Percentiles rank a stretch among this genome's conserved stretches.
Conservation (phyloP, 2,113 vertebrate species). For the Cochlearius cochlearius region DNA sequence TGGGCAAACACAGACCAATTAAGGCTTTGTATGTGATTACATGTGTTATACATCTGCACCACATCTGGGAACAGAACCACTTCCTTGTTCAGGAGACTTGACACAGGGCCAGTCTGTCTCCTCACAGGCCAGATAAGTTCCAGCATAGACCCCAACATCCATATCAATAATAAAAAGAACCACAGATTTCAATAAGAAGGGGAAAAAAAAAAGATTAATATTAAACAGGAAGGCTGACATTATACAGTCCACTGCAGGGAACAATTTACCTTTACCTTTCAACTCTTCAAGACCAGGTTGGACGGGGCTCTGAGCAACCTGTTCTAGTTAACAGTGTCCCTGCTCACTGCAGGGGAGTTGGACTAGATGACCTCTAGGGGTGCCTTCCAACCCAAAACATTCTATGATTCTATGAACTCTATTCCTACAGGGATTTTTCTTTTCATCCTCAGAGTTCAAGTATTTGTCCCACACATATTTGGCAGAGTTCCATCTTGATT, state of each 20-base stretch:
- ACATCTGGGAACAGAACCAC: background rate
- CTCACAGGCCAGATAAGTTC: background rate
- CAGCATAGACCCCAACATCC: rapidly evolving
- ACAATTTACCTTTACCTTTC: background rate
- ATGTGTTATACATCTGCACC: background rate
- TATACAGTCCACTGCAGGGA: background rate
- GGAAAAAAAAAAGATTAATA: rapidly evolving
- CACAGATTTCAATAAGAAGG: background rate
- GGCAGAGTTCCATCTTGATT: background rate
- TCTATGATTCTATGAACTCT: background rate
- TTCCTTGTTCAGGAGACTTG: background rate
- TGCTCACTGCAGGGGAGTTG: no score
- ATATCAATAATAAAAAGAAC: background rate
- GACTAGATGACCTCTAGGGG: no score
- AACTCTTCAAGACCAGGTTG: background rate
- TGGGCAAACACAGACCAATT: background rate
- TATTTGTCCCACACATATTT: background rate
- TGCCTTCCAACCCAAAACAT: no score
- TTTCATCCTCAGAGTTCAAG: background rate
- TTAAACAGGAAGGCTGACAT: background rate
- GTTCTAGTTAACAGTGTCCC: no score
- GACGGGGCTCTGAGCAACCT: no score
- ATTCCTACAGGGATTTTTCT: background rate
- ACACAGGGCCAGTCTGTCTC: background rate
- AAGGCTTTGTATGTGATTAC: background rate